Evolutionary conservation across 2,797 vertebrate species (phyloP).

Genomic region (Silurus aristotelis): DNA sequence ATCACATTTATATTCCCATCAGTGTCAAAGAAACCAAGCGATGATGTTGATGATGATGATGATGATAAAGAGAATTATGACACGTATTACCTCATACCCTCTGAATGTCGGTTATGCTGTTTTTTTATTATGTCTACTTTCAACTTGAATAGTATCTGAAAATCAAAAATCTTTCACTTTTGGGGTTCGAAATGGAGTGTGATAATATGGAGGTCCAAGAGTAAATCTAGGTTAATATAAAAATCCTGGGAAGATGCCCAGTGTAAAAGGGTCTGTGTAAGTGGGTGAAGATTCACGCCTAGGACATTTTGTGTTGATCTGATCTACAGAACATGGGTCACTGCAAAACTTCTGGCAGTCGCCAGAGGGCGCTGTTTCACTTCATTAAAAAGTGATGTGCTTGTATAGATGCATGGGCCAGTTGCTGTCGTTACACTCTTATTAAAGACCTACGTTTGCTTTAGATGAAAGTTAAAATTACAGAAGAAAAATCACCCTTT

Average conservation of each 20-base stretch:
- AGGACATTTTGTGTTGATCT: neutral
- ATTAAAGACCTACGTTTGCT: neutral
- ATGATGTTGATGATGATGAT: neutral
- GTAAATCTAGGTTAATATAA: neutral
- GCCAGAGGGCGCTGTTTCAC: conserved; percentile 31
- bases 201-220: neutral
- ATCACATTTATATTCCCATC: neutral
- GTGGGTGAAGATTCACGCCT: neutral
- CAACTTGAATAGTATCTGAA: neutral
- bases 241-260: neutral
- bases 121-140: neutral
- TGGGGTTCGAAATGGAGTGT: neutral
- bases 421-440: neutral
- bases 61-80: neutral
- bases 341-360: neutral
- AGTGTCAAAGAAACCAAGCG: neutral
- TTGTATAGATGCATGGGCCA: neutral
- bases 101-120: neutral
- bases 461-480: neutral
- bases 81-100: too few species aligned
- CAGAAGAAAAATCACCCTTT: conserved; percentile 48
- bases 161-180: neutral
- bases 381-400: neutral
- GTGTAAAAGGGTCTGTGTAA: neutral
- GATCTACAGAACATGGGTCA: neutral